Evolutionary conservation across 2,888 invertebrate genomes (phyloP), one percentile per base, ranked within the genome.

Genomic region (Byasa hedistus): DNA sequence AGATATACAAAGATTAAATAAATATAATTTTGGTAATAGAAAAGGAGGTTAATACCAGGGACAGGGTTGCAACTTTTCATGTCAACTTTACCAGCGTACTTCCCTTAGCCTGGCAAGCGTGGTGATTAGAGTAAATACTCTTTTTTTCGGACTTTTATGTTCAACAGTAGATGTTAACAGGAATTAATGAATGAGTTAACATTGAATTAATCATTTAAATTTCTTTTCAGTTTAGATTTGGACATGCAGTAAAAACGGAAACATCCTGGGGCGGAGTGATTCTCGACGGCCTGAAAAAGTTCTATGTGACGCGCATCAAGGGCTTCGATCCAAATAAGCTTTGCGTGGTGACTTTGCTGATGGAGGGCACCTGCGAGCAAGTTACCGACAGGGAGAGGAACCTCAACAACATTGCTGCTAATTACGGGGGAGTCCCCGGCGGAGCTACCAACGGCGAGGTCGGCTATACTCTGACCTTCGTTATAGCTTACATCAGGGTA

Each of bases 401-500:
- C 68, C 94, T 99, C 61, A 96, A 98, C 82, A 92, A 91, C 17
- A 96, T 99, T 57, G 98, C 97, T 0, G 92, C 93, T 1, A 84
- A 93, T 68, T 95, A 92, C 80, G 95, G 96, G 0, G 99, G 99
- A 0, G 91, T 99, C 36, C 95, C 98, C 0, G 98, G 97, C 0
- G 99, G 99, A 0, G 96, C 97, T 55, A 95, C 95, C 63, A 99
- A 99, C 79, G 99, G 99, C 0, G 96, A 98, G 83, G 93, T 98
- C 52, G 99, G 99, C 3, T 99, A 99, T 81, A 96, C 97, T 78
- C 92, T 99, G 57, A 99, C 99, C 0, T 99, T 99, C 83, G 98
- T 99, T 67, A 99, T 99, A 72, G 99, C 99, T 15, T 99, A 99
- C 82, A 95, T 99, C 55, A 94, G 99, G 87, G 98, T 98, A 81